Percentiles rank a stretch among this genome's conserved stretches.
phyloP scores from a whole-genome alignment of 2,113 vertebrate species.

The Tachuris rubrigastra region DNA sequence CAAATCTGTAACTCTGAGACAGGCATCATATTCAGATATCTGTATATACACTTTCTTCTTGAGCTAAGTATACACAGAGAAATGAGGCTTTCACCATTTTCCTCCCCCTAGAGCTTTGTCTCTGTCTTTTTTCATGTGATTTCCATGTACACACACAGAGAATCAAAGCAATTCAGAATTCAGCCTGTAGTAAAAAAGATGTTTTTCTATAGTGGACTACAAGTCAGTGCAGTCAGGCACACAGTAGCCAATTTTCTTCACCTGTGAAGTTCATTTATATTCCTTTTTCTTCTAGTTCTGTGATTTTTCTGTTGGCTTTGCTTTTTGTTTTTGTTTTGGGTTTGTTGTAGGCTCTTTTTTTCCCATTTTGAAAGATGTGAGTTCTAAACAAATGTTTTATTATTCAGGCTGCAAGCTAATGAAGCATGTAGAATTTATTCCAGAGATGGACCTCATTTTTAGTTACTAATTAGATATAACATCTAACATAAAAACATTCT shows the following conservation, averaged over 20 bases:
- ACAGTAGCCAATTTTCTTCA: background rate
- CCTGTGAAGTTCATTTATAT: background rate
- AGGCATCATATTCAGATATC: background rate
- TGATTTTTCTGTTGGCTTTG: background rate
- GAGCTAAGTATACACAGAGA: background rate
- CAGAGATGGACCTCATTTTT: background rate
- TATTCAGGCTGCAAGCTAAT: background rate
- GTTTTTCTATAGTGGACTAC: background rate
- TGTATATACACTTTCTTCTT: background rate
- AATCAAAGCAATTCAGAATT: background rate
- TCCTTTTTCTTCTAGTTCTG: background rate
- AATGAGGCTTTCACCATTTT: background rate
- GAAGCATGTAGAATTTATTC: background rate
- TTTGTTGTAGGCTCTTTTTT: background rate
- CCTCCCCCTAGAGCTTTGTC: background rate
- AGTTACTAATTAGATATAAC: background rate
- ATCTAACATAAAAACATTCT: background rate
- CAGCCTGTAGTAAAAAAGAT: background rate
- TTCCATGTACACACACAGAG: background rate
- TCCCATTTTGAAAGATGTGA: background rate
- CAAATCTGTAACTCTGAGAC: background rate
- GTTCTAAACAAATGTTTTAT: background rate
- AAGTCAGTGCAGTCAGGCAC: background rate
- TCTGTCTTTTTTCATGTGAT: background rate
- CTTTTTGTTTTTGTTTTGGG: background rate